Evolutionary conservation across 2,797 vertebrate species (phyloP), one percentile per base, ranked within the genome.

Genomic region (Manis javanica): DNA sequence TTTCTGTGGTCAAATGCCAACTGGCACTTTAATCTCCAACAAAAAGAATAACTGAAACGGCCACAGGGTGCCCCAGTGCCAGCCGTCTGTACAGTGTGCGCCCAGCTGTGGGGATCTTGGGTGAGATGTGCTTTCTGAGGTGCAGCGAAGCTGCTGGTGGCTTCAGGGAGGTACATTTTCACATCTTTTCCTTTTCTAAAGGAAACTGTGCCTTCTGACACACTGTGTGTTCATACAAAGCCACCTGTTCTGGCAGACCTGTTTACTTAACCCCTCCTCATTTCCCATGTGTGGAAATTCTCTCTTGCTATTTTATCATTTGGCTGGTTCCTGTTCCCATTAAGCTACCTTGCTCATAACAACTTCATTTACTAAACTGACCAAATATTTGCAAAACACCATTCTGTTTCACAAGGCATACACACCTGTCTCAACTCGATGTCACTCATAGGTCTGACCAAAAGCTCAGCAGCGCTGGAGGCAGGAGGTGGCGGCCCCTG

Each of bases 81-180:
- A 46, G 46, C 46, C 46, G 46, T 46, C 46, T 46, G 46, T 46
- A 11, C 46, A 11, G 46, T 46, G 46, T 10, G 46, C 46, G 2
- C 14, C 81, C 2, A 4, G 4, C 6, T 0, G 1, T 3, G 0
- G 53, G 68, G 66, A 10, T 2, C 34, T 2, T 6, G 59, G 24
- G 12, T 31, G 16, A 24, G 55, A 0, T 8, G 26, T 74, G 49
- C 66, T 34, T 42, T 15, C 75, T 39, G 42, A 81, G 51, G 10
- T 1, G 2, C 23, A 37, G 63, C 2, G 7, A 51, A 13, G 9
- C 49, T 64, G 21, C 37, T 37, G 49, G 57, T 53, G 46, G 10
- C 46, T 46, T 46, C 46, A 46, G 46, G 46, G 46, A 46, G 46
- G 46, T 46, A 46, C 46, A 46, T 46, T 46, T 46, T 46, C 46